phyloP scores from a whole-genome alignment of 2,888 invertebrate genomes.

The Tachystola acroxantha region DNA sequence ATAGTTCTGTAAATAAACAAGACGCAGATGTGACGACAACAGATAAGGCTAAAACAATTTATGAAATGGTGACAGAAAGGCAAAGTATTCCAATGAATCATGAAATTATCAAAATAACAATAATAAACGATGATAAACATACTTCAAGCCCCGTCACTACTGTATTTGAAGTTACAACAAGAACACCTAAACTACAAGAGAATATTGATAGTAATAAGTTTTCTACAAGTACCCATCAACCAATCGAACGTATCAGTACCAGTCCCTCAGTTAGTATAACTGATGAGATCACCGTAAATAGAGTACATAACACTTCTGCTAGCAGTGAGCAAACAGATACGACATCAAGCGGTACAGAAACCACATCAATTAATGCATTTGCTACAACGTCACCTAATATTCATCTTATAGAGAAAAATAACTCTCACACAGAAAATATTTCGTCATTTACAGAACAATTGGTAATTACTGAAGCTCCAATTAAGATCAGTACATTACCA shows the following conservation, averaged over 20 bases:
- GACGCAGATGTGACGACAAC: conserved; percentile 10
- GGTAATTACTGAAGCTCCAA: conserved; percentile 11
- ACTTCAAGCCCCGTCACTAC: conserved; percentile 27
- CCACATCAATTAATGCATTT: conserved; percentile 10
- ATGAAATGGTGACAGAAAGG: neutral
- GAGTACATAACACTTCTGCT: neutral
- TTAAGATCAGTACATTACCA: conserved; percentile 9
- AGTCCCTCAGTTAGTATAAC: conserved; percentile 10
- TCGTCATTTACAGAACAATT: conserved; percentile 2
- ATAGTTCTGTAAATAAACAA: conserved; percentile 11
- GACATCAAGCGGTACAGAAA: conserved; percentile 6
- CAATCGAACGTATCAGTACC: conserved; percentile 11
- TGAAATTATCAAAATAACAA: conserved; percentile 43
- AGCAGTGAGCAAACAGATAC: neutral
- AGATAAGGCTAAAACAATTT: conserved; percentile 8
- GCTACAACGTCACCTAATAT: neutral
- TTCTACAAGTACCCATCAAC: conserved; percentile 3
- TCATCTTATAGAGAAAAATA: neutral
- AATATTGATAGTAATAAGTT: conserved; percentile 2
- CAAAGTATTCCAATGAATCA: conserved; percentile 21
- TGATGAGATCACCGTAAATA: neutral
- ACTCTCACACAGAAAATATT: neutral
- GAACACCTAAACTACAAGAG: conserved; percentile 36
- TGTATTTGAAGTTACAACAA: conserved; percentile 49
- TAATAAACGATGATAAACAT: conserved; percentile 29